phyloP scores from a whole-genome alignment of 1,140 invertebrate species.

The Neotoxoptera formosana region DNA sequence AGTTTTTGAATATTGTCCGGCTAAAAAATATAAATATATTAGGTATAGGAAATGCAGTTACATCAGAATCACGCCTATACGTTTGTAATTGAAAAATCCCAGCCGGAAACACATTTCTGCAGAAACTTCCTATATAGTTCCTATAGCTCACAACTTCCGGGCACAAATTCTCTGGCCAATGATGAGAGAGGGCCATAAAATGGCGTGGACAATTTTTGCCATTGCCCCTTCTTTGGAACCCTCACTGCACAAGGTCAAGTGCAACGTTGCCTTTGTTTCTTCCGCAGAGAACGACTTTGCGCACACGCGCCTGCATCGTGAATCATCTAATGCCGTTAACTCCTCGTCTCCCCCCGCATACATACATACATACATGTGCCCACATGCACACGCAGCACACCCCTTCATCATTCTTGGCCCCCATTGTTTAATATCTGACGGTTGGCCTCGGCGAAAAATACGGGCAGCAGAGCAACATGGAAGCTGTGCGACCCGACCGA shows the following conservation, averaged over 20 bases:
- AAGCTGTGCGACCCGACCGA: neutral
- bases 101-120: neutral
- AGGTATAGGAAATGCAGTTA: neutral
- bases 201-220: constrained; percentile 31
- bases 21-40: neutral
- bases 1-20: neutral
- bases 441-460: constrained; percentile 22
- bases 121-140: neutral
- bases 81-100: neutral
- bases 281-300: neutral
- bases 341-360: neutral
- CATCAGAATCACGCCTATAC: neutral
- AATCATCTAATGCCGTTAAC: constrained; percentile 57
- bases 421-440: constrained; percentile 55
- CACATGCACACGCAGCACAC: neutral
- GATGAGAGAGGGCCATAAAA: constrained; percentile 30
- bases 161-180: neutral
- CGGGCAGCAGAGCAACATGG: constrained; percentile 25
- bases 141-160: constrained; percentile 4
- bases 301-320: constrained; percentile 21
- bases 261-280: constrained; percentile 56
- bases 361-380: neutral
- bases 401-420: constrained; percentile 27
- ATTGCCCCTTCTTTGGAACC: neutral
- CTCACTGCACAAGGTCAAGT: constrained; percentile 45